phyloP scores from a whole-genome alignment of 2,797 vertebrate species.

The Australoheros facetus region DNA sequence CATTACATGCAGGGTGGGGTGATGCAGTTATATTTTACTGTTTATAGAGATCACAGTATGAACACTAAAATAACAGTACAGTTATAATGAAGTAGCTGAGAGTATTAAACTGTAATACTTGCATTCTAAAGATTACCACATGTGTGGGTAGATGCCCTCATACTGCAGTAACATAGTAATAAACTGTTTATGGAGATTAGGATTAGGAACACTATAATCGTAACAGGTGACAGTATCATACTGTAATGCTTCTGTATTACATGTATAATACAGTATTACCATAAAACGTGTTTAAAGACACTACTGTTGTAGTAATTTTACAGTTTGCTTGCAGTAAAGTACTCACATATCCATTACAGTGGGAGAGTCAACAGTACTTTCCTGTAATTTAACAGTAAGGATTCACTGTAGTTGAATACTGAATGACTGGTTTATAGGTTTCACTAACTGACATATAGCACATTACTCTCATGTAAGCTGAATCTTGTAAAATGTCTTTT shows the following conservation, averaged over 20 bases:
- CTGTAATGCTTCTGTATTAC: not conserved
- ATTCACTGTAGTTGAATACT: not conserved
- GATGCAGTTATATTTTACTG: too few species aligned
- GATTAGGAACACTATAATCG: not conserved
- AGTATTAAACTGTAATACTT: too few species aligned
- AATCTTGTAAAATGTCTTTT: not conserved
- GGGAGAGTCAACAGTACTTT: not conserved
- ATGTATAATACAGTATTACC: not conserved
- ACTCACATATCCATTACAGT: rapidly evolving
- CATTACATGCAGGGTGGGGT: too few species aligned
- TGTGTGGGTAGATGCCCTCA: not conserved
- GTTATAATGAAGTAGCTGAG: too few species aligned
- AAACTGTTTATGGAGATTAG: not conserved
- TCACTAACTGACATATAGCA: not conserved
- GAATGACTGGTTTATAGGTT: not conserved
- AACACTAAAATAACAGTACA: too few species aligned
- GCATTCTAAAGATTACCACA: not conserved
- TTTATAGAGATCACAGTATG: too few species aligned
- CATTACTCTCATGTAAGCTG: not conserved
- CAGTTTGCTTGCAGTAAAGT: not conserved
- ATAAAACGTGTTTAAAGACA: not conserved
- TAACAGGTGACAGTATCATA: not conserved
- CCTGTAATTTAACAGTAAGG: not conserved
- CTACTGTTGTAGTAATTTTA: not conserved
- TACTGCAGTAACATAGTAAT: not conserved